Evolutionary conservation across 23 tunicate species (phyloP), one percentile per base, ranked within the genome.

Genomic region (Ciona savignyi): DNA sequence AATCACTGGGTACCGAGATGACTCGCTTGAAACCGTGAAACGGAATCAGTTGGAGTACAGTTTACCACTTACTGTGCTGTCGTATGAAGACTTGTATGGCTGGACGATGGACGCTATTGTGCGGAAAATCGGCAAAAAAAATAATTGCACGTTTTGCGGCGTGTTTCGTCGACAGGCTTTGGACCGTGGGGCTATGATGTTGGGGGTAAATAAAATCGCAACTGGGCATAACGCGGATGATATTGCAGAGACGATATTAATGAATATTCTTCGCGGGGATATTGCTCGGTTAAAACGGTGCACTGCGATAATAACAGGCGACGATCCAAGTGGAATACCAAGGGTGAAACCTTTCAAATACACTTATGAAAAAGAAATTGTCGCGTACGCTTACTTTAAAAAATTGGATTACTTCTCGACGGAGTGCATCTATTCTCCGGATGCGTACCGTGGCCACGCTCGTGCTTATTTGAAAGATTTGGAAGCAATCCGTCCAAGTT

Each of bases 181-280:
- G 21, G 99, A 94, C 73, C 82, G 99, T 2, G 99, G 99, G 0
- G 99, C 99, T 27, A 86, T 80, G 90, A 49, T 67, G 60, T 34
- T 88, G 24, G 62, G 74, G 35, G 99, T 85, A 3, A 75, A 94
- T 33, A 86, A 86, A 74, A 78, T 94, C 22, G 99, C 92, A 19
- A 94, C 99, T 25, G 99, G 99, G 27, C 99, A 94, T 51, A 94
- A 94, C 70, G 99, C 95, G 33, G 99, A 94, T 79, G 99, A 94
- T 65, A 66, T 94, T 62, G 99, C 99, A 29, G 99, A 94, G 67
- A 94, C 99, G 4, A 81, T 94, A 3, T 42, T 94, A 2, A 94
- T 94, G 99, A 94, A 94, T 65, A 83, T 94, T 85, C 33, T 78
- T 28, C 75, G 99, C 3, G 99, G 99, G 1, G 99, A 94, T 35